Conservation (phyloP, 1,140 invertebrate species). For the Apis florea region DNA sequence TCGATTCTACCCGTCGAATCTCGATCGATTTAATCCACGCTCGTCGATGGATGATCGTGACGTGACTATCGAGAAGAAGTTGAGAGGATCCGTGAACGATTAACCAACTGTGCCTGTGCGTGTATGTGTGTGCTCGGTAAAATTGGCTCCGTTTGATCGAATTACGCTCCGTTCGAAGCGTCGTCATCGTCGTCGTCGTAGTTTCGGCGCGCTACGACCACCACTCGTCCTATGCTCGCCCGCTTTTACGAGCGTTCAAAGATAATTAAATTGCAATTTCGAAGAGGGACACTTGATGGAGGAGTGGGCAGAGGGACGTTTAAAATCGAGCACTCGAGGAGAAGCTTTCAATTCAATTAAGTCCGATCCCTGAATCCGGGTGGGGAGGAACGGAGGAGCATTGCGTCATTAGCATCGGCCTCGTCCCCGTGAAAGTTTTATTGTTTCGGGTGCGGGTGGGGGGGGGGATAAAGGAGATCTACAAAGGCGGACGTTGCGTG, state of each 20-base stretch:
- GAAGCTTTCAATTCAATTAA: conserved; percentile 25
- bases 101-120: neutral
- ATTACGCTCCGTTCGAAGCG: neutral
- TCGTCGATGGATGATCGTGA: too few species aligned
- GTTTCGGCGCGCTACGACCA: neutral
- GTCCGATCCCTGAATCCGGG: neutral
- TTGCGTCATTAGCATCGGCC: conserved; percentile 17
- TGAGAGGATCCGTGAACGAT: conserved; percentile 5
- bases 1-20: too few species aligned
- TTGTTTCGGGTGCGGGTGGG: neutral
- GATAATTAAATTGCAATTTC: conserved; percentile 10
- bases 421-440: conserved; percentile 8
- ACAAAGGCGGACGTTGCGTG: neutral
- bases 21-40: too few species aligned
- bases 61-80: too few species aligned
- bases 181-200: neutral
- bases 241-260: conserved; percentile 1
- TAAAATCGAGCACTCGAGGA: neutral
- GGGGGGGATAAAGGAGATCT: neutral
- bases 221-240: neutral
- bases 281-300: neutral
- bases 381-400: too few species aligned
- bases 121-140: neutral
- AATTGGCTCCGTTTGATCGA: conserved; percentile 13
- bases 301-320: neutral